Evolutionary conservation across 2,113 vertebrate species (phyloP), one percentile per base, ranked within the genome.

Genomic region (Vimba vimba): DNA sequence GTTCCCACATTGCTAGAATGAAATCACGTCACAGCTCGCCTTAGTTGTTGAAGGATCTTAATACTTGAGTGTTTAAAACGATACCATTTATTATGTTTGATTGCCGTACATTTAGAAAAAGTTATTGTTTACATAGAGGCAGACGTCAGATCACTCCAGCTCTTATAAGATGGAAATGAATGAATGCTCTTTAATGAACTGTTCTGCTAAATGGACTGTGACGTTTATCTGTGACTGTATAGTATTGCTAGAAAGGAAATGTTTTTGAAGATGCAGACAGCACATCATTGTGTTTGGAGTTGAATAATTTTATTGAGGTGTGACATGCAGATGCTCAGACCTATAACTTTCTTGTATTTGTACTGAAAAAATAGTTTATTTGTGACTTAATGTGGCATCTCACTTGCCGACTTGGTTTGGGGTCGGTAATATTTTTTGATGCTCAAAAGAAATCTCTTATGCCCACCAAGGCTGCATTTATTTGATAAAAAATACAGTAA

Each of bases 71-170:
- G 90, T 87, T 90, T 88, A 73, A 86, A 90, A 93, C 83, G 66
- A 85, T 66, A 36, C 83, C 71, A 85, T 52, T 89, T 90, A 90
- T 92, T 90, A 89, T 59, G 87, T 84, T 45, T 78, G 91, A 89
- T 86, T 87, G 87, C 88, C 92, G 89, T 92, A 92, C 91, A 92
- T 93, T 92, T 91, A 93, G 89, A 87, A 86, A 86, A 59, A 64
- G 90, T 91, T 47, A 88, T 90, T 91, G 91, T 93, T 93, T 89
- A 86, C 84, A 74, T 90, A 89, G 86, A 62, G 66, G 74, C 2
- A 87, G 90, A 90, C 91, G 90, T 87, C 89, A 71, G 88, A 89
- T 93, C 91, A 87, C 83, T 88, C 90, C 9, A 43, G 19, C 21
- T 39, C 0, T 9, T 71, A 39, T 52, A 36, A 17, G 66, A 64